Evolutionary conservation across 2,113 vertebrate genomes (phyloP).

Genomic region (Pteruthius melanotis): DNA sequence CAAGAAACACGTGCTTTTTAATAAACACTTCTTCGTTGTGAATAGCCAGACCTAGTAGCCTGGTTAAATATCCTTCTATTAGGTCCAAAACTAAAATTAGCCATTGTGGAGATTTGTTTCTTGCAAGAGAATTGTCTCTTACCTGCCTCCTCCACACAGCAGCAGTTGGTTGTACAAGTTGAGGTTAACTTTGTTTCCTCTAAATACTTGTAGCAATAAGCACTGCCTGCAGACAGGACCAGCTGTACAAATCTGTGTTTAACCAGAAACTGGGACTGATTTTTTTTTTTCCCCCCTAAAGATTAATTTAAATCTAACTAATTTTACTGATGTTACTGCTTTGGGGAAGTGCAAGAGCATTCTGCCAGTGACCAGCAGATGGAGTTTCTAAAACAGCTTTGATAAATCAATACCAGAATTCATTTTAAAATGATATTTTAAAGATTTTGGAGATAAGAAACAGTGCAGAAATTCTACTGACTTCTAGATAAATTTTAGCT

Average conservation of each 20-base stretch:
- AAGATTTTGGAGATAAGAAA: neutral
- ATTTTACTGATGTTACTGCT: neutral
- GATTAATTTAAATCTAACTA: neutral
- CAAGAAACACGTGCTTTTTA: neutral
- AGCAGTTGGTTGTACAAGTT: neutral
- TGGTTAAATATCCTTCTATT: neutral
- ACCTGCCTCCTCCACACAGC: neutral
- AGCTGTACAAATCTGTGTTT: neutral
- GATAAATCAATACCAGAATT: neutral
- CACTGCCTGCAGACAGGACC: neutral
- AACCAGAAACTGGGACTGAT: neutral
- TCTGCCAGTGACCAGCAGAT: slow-evolving; percentile 41
- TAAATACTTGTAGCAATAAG: neutral
- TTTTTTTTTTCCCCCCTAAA: neutral
- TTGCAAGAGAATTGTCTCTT: neutral
- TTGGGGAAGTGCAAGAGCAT: neutral
- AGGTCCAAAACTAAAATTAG: neutral
- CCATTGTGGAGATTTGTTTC: neutral
- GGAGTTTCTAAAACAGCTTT: slow-evolving; percentile 32
- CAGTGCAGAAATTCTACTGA: neutral
- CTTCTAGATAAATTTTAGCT: neutral
- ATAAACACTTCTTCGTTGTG: neutral
- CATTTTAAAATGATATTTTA: neutral
- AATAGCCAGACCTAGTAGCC: neutral
- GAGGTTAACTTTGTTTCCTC: neutral